Conservation (phyloP, 2,113 vertebrate genomes). For the Seriola dumerili region DNA sequence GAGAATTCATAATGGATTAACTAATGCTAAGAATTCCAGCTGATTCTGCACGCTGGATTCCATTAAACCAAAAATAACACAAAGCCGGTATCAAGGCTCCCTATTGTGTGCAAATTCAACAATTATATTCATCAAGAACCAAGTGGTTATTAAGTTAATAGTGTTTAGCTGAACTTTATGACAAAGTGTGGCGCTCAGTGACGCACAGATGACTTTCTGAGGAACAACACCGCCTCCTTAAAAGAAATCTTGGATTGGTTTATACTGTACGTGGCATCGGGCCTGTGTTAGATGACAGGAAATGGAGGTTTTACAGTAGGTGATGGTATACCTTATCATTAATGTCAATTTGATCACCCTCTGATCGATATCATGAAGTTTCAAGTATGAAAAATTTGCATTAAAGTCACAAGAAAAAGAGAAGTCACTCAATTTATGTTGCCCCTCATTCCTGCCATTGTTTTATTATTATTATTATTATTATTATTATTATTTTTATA, state of each 20-base stretch:
- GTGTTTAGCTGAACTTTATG: neutral
- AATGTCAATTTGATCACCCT: neutral
- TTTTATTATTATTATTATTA: too few relatives aligned
- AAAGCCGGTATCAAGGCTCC: neutral
- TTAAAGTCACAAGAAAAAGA: too few relatives aligned
- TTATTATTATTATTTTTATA: too few relatives aligned
- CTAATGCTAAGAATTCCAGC: conserved; percentile 47
- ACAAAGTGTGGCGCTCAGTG: neutral
- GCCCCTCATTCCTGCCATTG: too few relatives aligned
- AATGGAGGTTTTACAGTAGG: neutral
- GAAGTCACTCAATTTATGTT: too few relatives aligned
- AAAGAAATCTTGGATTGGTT: neutral
- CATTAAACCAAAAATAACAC: conserved; percentile 47
- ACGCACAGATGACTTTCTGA: neutral
- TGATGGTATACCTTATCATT: neutral
- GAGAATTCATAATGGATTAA: conserved; percentile 58
- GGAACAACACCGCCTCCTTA: neutral
- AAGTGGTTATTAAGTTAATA: neutral
- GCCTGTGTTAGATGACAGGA: neutral
- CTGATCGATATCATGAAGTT: neutral
- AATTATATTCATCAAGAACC: conserved; percentile 15
- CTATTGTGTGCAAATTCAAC: neutral
- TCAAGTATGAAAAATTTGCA: neutral
- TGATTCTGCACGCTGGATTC: conserved; percentile 45
- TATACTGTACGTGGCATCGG: neutral